Conservation (phyloP, 2,113 vertebrate genomes). For the Turdus rufiventris region DNA sequence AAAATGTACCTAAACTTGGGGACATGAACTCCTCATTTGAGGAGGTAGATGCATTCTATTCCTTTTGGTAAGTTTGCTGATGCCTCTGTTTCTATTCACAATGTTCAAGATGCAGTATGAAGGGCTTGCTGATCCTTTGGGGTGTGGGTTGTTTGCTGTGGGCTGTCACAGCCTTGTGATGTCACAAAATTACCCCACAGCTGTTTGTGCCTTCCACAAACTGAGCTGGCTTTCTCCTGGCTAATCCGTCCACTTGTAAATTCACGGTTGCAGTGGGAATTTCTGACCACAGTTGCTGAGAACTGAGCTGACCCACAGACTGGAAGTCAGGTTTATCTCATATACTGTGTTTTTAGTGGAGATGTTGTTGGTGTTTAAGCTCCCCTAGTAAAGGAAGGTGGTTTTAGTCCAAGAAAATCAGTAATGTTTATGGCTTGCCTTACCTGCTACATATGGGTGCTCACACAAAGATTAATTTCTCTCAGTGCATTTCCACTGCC, state of each 20-base stretch:
- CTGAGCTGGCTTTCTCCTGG: neutral
- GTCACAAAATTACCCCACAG: neutral
- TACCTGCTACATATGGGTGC: neutral
- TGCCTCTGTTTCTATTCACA: neutral
- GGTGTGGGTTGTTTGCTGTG: neutral
- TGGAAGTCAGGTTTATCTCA: neutral
- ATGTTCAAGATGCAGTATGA: neutral
- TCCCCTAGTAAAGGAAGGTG: neutral
- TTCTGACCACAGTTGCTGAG: neutral
- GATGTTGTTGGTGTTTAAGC: neutral
- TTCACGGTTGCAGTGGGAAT: accelerated
- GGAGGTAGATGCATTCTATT: constrained; percentile 97
- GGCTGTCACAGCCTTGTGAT: neutral
- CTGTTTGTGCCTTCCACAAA: neutral
- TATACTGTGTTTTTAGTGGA: neutral
- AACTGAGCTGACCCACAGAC: neutral
- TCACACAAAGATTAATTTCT: neutral
- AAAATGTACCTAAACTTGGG: constrained; percentile 88
- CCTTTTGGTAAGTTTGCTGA: constrained; percentile 86
- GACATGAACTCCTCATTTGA: constrained; percentile 87
- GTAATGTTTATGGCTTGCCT: neutral
- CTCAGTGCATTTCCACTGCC: neutral
- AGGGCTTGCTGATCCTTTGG: neutral
- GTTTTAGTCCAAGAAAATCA: neutral
- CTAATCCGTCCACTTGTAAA: neutral